Evolutionary conservation across 2,113 vertebrate genomes (phyloP), one percentile per base, ranked within the genome.

Genomic region (Pelusios castaneus): DNA sequence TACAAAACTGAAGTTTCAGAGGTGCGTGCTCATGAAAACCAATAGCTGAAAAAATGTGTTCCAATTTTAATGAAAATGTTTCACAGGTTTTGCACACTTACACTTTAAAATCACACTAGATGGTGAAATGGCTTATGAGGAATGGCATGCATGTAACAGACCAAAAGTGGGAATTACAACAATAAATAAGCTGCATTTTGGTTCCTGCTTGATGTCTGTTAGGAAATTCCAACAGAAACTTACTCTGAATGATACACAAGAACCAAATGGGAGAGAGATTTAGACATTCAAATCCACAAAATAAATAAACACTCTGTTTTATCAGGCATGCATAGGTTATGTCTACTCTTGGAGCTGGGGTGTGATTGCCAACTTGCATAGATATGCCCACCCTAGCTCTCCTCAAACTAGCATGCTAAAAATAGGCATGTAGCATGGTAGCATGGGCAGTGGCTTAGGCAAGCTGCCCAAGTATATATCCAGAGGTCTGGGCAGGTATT

Each of bases 41-140:
- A 85, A 25, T 78, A 38, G 41, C 80, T 78, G 80, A 52, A 60
- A n/a, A 80, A 88, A 38, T 51, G 8, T 45, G 24, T 27, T 4
- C 19, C 80, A 17, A 58, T 92, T 94, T 87, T n/a, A 1, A 1
- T 38, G 6, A 29, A 38, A 85, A 25, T 4, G 17, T 56, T 63
- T 92, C 16, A 63, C 3, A 55, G 17, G 27, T n/a, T 4, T 55
- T 49, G 25, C 24, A 4, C 0, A 0, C 24, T 29, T 49, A 6
- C 49, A 19, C 16, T n/a, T 67, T 67, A 51, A 85, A 75, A 88
- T 55, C 41, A 82, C n/a, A 67, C 60, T 67, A n/a, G 16, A 67
- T 9, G 58, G 58, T 34, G 60, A 67, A 67, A 34, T 67, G 29
- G 60, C 19, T 67, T 67, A n/a, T 34, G 34, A 14, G 29, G 17